These are phyloP conservation scores for Aplodontia rufa DNA, from an alignment of 2,113 vertebrate species.

Conservation along the genomic window DNA sequence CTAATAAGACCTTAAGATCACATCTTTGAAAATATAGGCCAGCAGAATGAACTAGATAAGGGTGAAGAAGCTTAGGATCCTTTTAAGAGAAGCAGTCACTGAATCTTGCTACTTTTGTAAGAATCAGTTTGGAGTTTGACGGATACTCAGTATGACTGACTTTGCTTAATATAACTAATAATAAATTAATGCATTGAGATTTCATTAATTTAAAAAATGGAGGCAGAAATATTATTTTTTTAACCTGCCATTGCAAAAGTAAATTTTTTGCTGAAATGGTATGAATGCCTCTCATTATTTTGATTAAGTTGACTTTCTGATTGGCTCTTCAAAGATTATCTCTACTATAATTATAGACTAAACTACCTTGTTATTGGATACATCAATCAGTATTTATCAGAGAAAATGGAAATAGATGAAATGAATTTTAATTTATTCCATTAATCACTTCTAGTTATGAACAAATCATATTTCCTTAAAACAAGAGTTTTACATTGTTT, in stretches of 20 bases:
- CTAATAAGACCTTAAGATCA: conserved; percentile 75
- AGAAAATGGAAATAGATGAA: neutral
- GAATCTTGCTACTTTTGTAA: conserved; percentile 47
- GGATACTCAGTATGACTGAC: conserved; percentile 68
- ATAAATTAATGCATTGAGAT: conserved; percentile 77
- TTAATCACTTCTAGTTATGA: neutral
- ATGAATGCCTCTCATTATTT: conserved; percentile 76
- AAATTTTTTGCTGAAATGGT: conserved; percentile 77
- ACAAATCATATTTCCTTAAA: neutral
- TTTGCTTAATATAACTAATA: conserved; percentile 77
- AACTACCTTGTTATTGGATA: neutral
- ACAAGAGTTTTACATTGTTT: neutral
- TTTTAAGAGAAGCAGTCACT: conserved; percentile 59
- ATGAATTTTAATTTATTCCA: conserved; percentile 28
- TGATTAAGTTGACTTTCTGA: conserved; percentile 55
- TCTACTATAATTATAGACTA: neutral
- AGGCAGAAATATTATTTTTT: conserved; percentile 72
- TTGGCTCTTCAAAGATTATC: neutral
- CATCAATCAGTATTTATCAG: conserved; percentile 32
- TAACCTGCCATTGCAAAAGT: conserved; percentile 73
- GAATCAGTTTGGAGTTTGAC: conserved; percentile 62
- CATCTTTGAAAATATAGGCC: conserved; percentile 65
- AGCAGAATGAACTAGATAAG: conserved; percentile 63
- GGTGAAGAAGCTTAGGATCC: conserved; percentile 39
- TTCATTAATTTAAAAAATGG: conserved; percentile 70